phyloP scores from a whole-genome alignment of 2,113 vertebrate species.

The Sander lucioperca region DNA sequence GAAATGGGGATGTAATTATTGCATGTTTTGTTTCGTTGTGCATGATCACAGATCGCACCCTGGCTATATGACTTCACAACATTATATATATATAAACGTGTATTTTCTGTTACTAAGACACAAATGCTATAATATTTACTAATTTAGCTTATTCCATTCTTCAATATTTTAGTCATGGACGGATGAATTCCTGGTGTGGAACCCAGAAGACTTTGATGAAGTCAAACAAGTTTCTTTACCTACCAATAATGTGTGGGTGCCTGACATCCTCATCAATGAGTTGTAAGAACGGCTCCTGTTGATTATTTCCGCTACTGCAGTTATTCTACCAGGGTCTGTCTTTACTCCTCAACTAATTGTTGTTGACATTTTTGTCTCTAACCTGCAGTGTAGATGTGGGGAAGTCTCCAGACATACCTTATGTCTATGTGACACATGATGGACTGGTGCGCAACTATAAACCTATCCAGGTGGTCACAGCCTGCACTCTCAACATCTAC shows the following conservation, averaged over 20 bases:
- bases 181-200: slow-evolving; percentile 95
- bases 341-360: accelerated
- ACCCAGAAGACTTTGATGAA: slow-evolving; percentile 91
- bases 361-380: neutral
- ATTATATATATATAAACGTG: too few species aligned
- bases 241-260: slow-evolving; percentile 92
- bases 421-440: slow-evolving; percentile 89
- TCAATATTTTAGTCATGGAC: slow-evolving; percentile 88
- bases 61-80: too few species aligned
- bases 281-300: slow-evolving; percentile 87
- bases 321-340: accelerated
- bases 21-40: too few species aligned
- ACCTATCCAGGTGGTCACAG: slow-evolving; percentile 95
- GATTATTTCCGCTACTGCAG: neutral
- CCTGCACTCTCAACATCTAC: slow-evolving; percentile 97
- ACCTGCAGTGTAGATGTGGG: slow-evolving; percentile 92
- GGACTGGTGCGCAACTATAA: slow-evolving; percentile 96
- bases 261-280: slow-evolving; percentile 98
- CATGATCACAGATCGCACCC: too few species aligned
- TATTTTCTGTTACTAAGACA: too few species aligned
- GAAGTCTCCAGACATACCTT: slow-evolving; percentile 94
- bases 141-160: neutral
- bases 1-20: too few species aligned
- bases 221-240: slow-evolving; percentile 92
- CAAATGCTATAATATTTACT: neutral